Percentiles rank a stretch among this genome's conserved stretches.
Conservation (phyloP, 2,113 vertebrate species). For the Syngnathus typhle region DNA sequence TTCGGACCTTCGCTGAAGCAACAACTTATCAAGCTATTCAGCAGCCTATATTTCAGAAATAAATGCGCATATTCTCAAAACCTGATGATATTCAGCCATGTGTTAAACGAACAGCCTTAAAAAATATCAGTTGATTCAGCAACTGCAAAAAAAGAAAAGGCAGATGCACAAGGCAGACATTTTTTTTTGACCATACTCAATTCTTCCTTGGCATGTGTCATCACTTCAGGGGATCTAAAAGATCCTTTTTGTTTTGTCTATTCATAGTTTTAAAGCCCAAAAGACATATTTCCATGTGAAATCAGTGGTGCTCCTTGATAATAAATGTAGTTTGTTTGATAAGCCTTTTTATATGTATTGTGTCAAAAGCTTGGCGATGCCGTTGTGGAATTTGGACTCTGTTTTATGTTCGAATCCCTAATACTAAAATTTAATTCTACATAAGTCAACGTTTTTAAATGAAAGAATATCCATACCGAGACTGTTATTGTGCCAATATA, state of each 20-base stretch:
- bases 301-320: neutral
- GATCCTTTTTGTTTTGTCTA: neutral
- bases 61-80: slow-evolving; percentile 16
- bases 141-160: neutral
- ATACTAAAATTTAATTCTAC: slow-evolving; percentile 5
- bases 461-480: slow-evolving; percentile 25
- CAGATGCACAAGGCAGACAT: neutral
- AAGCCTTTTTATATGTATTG: slow-evolving; percentile 6
- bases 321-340: slow-evolving; percentile 2
- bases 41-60: slow-evolving; percentile 25
- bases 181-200: neutral
- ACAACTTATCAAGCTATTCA: slow-evolving; percentile 23
- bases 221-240: neutral
- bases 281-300: neutral
- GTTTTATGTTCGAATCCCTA: slow-evolving; percentile 11
- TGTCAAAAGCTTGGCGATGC: slow-evolving; percentile 5
- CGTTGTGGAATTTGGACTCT: neutral
- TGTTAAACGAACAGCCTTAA: slow-evolving; percentile 3
- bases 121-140: neutral
- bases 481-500: slow-evolving; percentile 21
- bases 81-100: slow-evolving; percentile 1
- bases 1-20: slow-evolving; percentile 19
- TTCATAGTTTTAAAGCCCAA: neutral
- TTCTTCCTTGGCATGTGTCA: neutral
- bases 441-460: slow-evolving; percentile 22